Percentiles rank a stretch among this genome's conserved stretches.
These are phyloP conservation scores for Thalassophryne amazonica DNA, from an alignment of 2,797 vertebrate species.

Conservation along the genomic window DNA sequence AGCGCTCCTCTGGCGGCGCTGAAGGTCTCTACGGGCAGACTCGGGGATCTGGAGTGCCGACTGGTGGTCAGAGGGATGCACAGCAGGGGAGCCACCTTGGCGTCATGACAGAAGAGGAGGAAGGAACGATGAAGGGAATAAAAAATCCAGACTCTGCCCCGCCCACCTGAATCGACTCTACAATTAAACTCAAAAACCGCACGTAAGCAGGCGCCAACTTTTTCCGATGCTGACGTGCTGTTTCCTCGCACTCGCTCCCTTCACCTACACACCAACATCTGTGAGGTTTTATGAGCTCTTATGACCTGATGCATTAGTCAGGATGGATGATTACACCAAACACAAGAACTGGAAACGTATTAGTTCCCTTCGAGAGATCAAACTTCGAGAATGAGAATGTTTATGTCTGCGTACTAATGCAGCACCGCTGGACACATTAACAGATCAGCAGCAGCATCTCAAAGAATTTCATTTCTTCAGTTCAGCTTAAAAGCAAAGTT, in stretches of 20 bases:
- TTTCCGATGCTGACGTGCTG: slow-evolving; percentile 38
- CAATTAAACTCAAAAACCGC: slow-evolving; percentile 34
- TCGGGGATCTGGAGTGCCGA: slow-evolving; percentile 23
- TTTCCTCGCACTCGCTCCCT: neutral
- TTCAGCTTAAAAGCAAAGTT: too few relatives aligned
- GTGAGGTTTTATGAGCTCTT: neutral
- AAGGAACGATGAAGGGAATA: neutral
- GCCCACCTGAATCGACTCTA: neutral
- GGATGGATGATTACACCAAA: neutral
- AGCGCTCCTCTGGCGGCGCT: slow-evolving; percentile 49
- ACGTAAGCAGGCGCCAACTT: neutral
- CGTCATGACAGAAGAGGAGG: too few relatives aligned
- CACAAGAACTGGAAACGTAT: neutral
- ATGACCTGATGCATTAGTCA: slow-evolving; percentile 16
- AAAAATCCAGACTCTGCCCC: slow-evolving; percentile 21
- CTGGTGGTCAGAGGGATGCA: slow-evolving; percentile 31
- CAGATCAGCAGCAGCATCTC: too few relatives aligned
- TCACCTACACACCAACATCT: slow-evolving; percentile 16
- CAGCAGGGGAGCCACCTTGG: slow-evolving; percentile 56
- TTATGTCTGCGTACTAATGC: too few relatives aligned
- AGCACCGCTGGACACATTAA: too few relatives aligned
- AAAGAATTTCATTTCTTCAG: too few relatives aligned
- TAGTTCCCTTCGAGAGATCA: neutral
- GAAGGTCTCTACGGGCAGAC: slow-evolving; percentile 51
- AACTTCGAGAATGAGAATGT: too few relatives aligned